Base-by-base conservation (phyloP, 2,888 invertebrate species). In the Rhopalosiphum nymphaeae region DNA sequence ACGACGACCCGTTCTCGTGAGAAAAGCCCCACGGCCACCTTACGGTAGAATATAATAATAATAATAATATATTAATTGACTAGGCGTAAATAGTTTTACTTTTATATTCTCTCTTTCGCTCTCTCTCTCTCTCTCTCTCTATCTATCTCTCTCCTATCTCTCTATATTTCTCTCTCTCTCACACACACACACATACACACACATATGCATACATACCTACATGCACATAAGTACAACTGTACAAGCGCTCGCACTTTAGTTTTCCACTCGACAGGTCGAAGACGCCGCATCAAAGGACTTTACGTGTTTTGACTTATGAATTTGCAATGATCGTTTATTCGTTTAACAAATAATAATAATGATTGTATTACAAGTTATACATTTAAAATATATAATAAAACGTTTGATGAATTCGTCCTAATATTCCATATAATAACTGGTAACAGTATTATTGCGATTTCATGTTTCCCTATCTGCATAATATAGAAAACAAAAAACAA, bases 1-100 rank as follows among this genome's bases (percentile, higher is more conserved):
- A 57, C 61, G 57, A 61, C 61, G 92, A 92, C 78, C 29, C 36
- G 88, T 78, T 49, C 56, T 53, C 92, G 88, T 92, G 92, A 92
- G 88, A 88, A 92, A 88, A 36, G 67, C 88, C 88, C 91, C 21
- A 67, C 88, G 88, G 88, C 67, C 61, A 25, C 61, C 61, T 46
- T 46, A 46, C 57, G 61, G 46, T 92, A 61, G 46, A n/a, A 78
- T 67, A 67, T 53, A 53, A 88, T 78, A 61, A 46, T 78, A 61
- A 46, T 46, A 46, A 87, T 91, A 91, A 36, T 26, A 78, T 53
- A 78, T 92, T 87, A 87, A 92, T 87, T 49, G 87, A 87, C 87
- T 92, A 46, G 57, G 44, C 29, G 16, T 78, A 84, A 84, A 91
- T 85, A 91, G 56, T 21, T 91, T 91, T 91, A 91, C 91, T 36